Evolutionary conservation across 1,140 invertebrate genomes (phyloP), one percentile per base, ranked within the genome.

Genomic region (Zaprionus kolodkinae): DNA sequence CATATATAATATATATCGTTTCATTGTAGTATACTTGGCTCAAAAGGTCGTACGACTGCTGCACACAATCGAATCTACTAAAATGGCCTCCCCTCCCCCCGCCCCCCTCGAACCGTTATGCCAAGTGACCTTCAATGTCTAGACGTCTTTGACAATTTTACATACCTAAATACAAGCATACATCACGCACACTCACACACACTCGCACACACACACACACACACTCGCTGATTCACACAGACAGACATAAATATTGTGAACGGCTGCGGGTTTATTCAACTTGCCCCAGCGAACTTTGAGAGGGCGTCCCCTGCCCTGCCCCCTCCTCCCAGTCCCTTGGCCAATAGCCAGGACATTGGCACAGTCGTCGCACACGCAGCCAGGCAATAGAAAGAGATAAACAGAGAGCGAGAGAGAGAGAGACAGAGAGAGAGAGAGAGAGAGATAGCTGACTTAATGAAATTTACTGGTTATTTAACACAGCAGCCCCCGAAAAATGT

Each of bases 121-220:
- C 61, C 50, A 73, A 89, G 66, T 85, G 85, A 85, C 85, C 85
- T 89, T 89, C 86, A 74, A 72, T 71, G 85, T 89, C 85, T 89
- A 89, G 85, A 89, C 85, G 36, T 76, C 76, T 89, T 89, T 89
- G 85, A 85, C 85, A 89, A 89, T 78, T 74, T 78, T 89, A 78
- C 79, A 74, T 54, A 68, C 54, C 71, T 60, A 80, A 63, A 73
- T 50, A 72, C 17, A 50, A 45, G 9, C 73, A 79, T 68, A 67
- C 35, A 68, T 68, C 76, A 67, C 72, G 45, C 63, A 72, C 64
- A 76, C 33, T 7, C 66, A 55, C 15, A 48, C 50, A 64, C n/a
- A 56, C 2, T 30, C 63, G 57, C n/a, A 73, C n/a, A n/a, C n/a
- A n/a, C n/a, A n/a, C n/a, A n/a, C n/a, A n/a, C 3, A 30, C 63